phyloP scores from a whole-genome alignment of 2,797 vertebrate species.

The Halcyon chelicuti region DNA sequence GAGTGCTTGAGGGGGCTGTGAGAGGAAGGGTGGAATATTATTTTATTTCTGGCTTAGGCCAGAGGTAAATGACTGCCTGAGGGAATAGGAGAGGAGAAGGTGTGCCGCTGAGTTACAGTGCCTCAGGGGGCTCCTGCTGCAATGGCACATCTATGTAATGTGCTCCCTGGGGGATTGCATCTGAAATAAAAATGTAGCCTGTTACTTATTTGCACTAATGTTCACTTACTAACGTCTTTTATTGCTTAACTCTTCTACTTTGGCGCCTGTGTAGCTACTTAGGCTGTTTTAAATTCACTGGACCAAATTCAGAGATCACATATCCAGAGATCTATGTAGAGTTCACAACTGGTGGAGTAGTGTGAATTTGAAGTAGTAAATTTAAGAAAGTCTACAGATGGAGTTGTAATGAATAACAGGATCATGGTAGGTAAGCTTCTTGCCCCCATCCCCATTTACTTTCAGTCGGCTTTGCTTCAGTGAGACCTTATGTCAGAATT shows the following conservation, averaged over 20 bases:
- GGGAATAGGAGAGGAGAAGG: slow-evolving; percentile 31
- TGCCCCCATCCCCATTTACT: neutral
- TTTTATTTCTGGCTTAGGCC: slow-evolving; percentile 45
- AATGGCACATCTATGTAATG: neutral
- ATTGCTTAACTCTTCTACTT: slow-evolving; percentile 48
- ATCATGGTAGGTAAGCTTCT: neutral
- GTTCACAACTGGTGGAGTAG: neutral
- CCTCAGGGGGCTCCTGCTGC: slow-evolving; percentile 7
- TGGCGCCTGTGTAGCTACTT: slow-evolving; percentile 21
- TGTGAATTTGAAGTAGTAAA: neutral
- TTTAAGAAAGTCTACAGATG: neutral
- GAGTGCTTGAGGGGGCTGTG: neutral
- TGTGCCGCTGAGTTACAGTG: slow-evolving; percentile 20
- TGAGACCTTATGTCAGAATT: neutral
- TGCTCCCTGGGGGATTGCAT: neutral
- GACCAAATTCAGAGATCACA: slow-evolving; percentile 10
- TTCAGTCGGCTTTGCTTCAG: neutral
- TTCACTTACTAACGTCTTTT: slow-evolving; percentile 41
- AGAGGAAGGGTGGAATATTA: slow-evolving; percentile 15
- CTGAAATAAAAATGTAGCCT: slow-evolving; percentile 40
- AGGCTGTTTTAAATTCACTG: slow-evolving; percentile 33
- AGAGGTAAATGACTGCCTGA: slow-evolving; percentile 11
- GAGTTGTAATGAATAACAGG: neutral
- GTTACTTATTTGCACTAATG: slow-evolving; percentile 53
- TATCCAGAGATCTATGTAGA: slow-evolving; percentile 9